These are phyloP conservation scores for Eriosoma lanigerum DNA, from an alignment of 1,140 invertebrate genomes.

Conservation along the genomic window DNA sequence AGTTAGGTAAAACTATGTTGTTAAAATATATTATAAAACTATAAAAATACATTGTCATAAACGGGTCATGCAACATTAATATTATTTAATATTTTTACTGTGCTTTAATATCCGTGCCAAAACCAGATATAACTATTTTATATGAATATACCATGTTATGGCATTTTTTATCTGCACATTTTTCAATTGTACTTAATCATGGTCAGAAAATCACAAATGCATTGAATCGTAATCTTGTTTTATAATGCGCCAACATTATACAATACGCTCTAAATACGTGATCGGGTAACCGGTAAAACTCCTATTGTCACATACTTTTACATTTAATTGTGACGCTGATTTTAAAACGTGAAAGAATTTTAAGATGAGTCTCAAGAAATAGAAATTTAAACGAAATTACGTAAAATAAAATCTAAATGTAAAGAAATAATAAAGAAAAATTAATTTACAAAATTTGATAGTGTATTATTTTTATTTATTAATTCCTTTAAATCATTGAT, in stretches of 20 bases:
- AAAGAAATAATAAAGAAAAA: too few species aligned
- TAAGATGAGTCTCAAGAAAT: slow-evolving; percentile 23
- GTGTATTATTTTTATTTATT: too few species aligned
- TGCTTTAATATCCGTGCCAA: background rate
- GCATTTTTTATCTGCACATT: background rate
- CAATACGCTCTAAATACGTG: slow-evolving; percentile 36
- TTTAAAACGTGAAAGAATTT: slow-evolving; percentile 28
- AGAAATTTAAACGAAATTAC: background rate
- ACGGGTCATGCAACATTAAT: background rate
- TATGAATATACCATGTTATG: slow-evolving; percentile 12
- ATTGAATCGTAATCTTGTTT: slow-evolving; percentile 44
- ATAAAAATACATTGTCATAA: slow-evolving; percentile 9
- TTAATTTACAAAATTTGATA: too few species aligned
- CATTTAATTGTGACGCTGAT: slow-evolving; percentile 21
- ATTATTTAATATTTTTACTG: slow-evolving; percentile 5
- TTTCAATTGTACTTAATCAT: slow-evolving; percentile 15
- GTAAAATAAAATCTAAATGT: too few species aligned
- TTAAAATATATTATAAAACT: background rate
- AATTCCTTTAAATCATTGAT: too few species aligned
- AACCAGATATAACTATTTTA: background rate
- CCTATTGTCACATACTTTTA: slow-evolving; percentile 24
- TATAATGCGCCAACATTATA: slow-evolving; percentile 26
- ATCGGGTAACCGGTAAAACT: slow-evolving; percentile 33
- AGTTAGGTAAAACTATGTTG: too few species aligned
- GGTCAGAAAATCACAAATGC: slow-evolving; percentile 19